These are phyloP conservation scores for Bombus fervidus DNA, from an alignment of 1,140 invertebrate species.

Conservation along the genomic window DNA sequence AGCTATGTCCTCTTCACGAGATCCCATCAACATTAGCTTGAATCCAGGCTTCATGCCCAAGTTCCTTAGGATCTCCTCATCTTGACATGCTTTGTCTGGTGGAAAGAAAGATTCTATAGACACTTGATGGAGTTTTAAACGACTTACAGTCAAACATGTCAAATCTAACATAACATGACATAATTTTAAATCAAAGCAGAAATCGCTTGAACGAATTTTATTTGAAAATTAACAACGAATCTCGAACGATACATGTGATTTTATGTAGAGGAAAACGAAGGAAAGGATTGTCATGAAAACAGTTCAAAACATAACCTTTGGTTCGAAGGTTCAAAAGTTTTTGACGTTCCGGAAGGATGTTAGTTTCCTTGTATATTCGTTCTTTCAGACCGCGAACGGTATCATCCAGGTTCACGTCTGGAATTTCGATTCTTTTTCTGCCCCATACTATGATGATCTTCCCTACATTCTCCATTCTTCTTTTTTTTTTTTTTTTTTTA, in stretches of 20 bases:
- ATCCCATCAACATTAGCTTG: conserved; percentile 99
- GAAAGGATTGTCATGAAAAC: neutral
- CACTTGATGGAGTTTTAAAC: conserved; percentile 18
- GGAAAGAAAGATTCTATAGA: conserved; percentile 54
- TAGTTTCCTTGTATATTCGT: conserved; percentile 90
- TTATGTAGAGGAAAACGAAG: neutral
- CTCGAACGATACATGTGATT: neutral
- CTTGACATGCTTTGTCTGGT: conserved; percentile 91
- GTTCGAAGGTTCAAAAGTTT: conserved; percentile 96
- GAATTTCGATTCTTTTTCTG: conserved; percentile 92
- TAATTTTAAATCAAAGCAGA: conserved; percentile 13
- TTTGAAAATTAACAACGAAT: neutral
- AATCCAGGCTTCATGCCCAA: conserved; percentile 93
- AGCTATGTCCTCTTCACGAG: conserved; percentile 94
- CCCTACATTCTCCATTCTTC: conserved; percentile 78
- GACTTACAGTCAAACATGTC: neutral
- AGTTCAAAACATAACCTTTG: conserved; percentile 87
- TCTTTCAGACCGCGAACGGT: conserved; percentile 91
- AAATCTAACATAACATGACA: neutral
- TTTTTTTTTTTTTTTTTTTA: conserved; percentile 19
- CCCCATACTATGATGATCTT: conserved; percentile 94
- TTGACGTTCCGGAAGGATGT: conserved; percentile 94
- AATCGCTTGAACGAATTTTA: conserved; percentile 9
- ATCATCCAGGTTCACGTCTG: conserved; percentile 86
- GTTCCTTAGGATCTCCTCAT: conserved; percentile 87